Evolutionary conservation across 2,797 vertebrate species (phyloP), one percentile per base, ranked within the genome.

Genomic region (Chaunax sp.): DNA sequence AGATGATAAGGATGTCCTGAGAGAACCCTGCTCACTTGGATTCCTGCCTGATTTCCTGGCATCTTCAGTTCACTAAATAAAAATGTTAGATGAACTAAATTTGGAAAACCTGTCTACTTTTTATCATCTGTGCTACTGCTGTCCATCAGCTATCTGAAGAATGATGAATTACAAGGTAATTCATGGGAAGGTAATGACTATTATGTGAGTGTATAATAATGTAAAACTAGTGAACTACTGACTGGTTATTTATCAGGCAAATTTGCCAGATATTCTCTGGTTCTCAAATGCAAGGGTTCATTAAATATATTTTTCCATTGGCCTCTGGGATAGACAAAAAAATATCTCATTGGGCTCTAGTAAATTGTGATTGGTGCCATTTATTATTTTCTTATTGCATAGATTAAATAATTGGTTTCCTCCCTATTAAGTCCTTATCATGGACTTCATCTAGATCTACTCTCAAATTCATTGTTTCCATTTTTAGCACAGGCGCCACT

Each of bases 1-100:
- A 49, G 67, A 58, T 75, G 87, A 90, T 91, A 90, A 90, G 86
- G 68, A 75, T 74, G 82, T 87, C 86, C 85, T 71, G 38, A 22
- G 74, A 82, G 75, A 79, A 82, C 77, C 61, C 70, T 51, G 73
- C 62, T 69, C 50, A 54, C 72, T 78, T 45, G 0, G 23, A 84
- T 61, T 69, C 56, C 53, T 64, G 67, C 73, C 75, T 64, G 55
- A 54, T 57, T 77, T 23, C 3, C 43, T 76, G 81, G 40, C 51
- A 69, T 80, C 86, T 85, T 63, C 69, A 78, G 50, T 43, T 51
- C 37, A 61, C 70, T 46, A 53, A 77, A 82, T 78, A 84, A 80
- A 84, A 80, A 84, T 49, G 64, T 45, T 67, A 46, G 50, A 52
- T 52, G 52, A 22, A 80, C 75, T 5, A 56, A 38, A 47, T 37